Evolutionary conservation across 2,113 vertebrate genomes (phyloP), one percentile per base, ranked within the genome.

Genomic region (Salvator merianae): DNA sequence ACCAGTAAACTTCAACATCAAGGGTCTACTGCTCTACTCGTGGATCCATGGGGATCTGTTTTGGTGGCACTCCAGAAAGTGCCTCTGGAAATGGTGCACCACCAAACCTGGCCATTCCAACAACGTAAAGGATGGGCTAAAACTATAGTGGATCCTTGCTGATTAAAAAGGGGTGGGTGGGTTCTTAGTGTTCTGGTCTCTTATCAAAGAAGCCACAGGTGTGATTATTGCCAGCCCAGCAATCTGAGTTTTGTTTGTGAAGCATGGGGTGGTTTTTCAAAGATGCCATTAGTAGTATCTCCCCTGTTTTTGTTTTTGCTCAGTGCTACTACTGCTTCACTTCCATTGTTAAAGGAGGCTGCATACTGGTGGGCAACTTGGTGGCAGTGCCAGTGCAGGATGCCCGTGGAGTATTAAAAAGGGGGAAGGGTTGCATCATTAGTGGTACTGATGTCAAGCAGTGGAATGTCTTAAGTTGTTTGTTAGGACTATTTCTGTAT

Each of bases 401-500:
- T 26, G 68, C 68, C 90, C 84, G 81, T 87, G 86, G 85, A 88
- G 86, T 85, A 80, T 87, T 92, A 82, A 84, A 30, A 85, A 83
- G 79, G n/a, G 91, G 92, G 88, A 86, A 84, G 92, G 91, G 88
- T 87, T 13, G 63, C 82, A 1, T 83, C 93, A 93, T 91, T 95
- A 91, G 95, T 91, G 92, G 91, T 94, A 91, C 92, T 93, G 92
- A 95, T 93, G 94, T 95, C 63, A 72, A 94, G 91, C 91, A 88
- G 92, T 94, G 94, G 90, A 94, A 95, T 94, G 95, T 95, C 95
- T n/a, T 94, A 93, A 95, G 94, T 95, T 94, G 96, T 96, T 95
- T 95, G 95, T 93, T 95, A 95, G 95, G 96, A 94, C 93, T 94
- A 96, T 96, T 96, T 96, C 96, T 96, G 96, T 96, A 96, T 95